phyloP scores from a whole-genome alignment of 2,797 vertebrate genomes.

The Todus mexicanus region DNA sequence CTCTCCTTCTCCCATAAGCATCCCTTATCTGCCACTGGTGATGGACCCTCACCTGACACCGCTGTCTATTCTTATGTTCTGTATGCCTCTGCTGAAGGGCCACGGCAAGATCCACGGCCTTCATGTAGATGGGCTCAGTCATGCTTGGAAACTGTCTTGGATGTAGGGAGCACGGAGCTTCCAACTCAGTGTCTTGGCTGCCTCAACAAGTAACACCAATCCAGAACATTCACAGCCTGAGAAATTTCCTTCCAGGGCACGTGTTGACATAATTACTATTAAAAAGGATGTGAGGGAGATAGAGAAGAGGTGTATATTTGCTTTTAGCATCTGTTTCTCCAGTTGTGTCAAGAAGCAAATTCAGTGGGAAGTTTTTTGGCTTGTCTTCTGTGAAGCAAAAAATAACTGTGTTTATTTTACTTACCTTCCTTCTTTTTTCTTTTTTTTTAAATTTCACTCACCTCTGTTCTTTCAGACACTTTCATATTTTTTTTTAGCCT shows the following conservation, averaged over 20 bases:
- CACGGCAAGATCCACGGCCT: background rate
- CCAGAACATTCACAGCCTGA: background rate
- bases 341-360: background rate
- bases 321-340: background rate
- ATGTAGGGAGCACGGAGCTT: background rate
- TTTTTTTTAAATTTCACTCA: background rate
- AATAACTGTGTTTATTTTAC: background rate
- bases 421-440: background rate
- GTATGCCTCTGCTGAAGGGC: background rate
- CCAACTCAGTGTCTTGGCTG: background rate
- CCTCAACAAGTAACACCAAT: background rate
- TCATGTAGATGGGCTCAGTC: background rate
- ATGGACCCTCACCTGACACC: background rate
- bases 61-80: background rate
- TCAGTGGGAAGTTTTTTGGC: background rate
- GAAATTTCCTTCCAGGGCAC: background rate
- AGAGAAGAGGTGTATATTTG: background rate
- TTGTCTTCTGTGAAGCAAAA: background rate
- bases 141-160: background rate
- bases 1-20: background rate
- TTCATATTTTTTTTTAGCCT: slow-evolving; percentile 9
- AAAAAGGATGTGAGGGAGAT: background rate
- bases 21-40: rapidly evolving
- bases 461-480: background rate
- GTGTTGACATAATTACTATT: background rate